phyloP scores from a whole-genome alignment of 2,888 invertebrate species.

The Temnothorax rugatulus region DNA sequence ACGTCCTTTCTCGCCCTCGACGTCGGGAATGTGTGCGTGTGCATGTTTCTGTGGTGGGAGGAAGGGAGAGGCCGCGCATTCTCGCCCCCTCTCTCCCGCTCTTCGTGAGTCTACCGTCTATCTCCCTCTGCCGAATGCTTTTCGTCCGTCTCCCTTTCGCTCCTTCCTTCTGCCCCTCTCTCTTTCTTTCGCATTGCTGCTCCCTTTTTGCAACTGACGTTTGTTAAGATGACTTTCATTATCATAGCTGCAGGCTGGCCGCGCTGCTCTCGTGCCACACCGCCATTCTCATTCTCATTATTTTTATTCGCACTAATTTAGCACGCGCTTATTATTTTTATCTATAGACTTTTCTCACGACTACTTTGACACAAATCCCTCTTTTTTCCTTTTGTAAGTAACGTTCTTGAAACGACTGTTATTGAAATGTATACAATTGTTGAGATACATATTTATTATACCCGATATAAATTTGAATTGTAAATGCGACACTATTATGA shows the following conservation, averaged over 20 bases:
- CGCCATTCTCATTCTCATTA: constrained; percentile 48
- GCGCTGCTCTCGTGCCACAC: constrained; percentile 13
- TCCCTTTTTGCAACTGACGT: constrained; percentile 55
- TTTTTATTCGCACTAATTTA: constrained; percentile 51
- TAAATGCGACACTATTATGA: not conserved
- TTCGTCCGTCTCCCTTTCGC: no score
- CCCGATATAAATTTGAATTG: not conserved
- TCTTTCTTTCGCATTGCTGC: constrained; percentile 30
- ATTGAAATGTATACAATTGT: not conserved
- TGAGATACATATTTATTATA: not conserved
- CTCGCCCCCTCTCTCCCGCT: constrained; percentile 33
- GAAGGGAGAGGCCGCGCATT: constrained; percentile 39
- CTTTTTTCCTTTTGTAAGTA: not conserved
- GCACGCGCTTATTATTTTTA: constrained; percentile 30
- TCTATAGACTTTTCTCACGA: constrained; percentile 36
- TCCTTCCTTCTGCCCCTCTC: not conserved
- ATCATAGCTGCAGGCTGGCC: constrained; percentile 45
- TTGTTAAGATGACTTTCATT: constrained; percentile 58
- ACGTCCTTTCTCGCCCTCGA: constrained; percentile 47
- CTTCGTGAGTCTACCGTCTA: constrained; percentile 23
- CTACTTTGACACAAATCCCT: not conserved
- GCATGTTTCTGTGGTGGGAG: not conserved
- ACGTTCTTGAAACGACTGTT: not conserved
- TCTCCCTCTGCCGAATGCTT: constrained; percentile 36
- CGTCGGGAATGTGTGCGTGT: not conserved